Evolutionary conservation across 2,797 vertebrate genomes (phyloP).

Genomic region (Sphenopsis melanotis): DNA sequence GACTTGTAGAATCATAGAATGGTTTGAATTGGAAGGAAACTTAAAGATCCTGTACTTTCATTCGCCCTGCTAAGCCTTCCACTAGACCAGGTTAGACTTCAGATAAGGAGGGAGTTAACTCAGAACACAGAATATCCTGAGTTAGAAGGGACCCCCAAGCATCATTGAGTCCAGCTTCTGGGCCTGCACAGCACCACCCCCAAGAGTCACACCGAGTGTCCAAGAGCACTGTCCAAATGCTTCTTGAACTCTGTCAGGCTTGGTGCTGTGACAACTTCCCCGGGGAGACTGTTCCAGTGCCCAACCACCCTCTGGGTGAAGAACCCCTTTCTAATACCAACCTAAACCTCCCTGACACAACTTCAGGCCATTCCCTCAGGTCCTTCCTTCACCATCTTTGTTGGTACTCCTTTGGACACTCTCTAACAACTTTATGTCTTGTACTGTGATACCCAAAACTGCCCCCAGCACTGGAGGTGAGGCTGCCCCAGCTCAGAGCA

Average conservation of each 20-base stretch:
- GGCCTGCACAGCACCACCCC: not conserved
- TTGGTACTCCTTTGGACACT: rapidly evolving
- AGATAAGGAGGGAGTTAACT: not conserved
- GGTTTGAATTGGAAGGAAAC: not conserved
- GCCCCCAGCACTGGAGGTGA: not conserved
- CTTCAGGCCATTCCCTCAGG: not conserved
- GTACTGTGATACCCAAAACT: rapidly evolving
- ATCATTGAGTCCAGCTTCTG: rapidly evolving
- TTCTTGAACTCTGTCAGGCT: not conserved
- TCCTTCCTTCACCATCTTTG: rapidly evolving
- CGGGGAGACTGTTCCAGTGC: not conserved
- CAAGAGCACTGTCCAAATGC: not conserved
- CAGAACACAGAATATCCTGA: not conserved
- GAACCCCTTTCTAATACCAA: not conserved
- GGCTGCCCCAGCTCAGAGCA: rapidly evolving
- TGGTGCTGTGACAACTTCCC: not conserved
- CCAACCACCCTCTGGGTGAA: rapidly evolving
- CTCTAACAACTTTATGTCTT: not conserved
- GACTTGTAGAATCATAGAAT: not conserved
- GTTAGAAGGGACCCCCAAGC: not conserved
- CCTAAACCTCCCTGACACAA: not conserved
- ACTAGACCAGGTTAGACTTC: not conserved
- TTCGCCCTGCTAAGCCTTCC: not conserved
- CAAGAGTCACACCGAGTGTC: rapidly evolving
- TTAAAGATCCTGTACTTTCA: not conserved